phyloP scores from a whole-genome alignment of 2,113 vertebrate genomes.

The Myanophis thanlyinensis region DNA sequence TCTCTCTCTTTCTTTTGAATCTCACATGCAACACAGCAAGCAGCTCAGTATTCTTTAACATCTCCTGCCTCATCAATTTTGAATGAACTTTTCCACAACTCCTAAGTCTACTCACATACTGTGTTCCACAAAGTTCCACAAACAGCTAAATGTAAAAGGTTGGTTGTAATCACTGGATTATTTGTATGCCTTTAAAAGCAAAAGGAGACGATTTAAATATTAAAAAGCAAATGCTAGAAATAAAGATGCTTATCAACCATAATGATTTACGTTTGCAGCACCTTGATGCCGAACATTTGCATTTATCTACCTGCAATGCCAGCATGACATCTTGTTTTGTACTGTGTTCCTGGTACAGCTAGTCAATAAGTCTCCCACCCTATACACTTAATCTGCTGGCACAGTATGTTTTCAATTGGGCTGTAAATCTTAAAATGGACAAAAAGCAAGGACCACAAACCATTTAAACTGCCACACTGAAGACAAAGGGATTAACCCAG shows the following conservation, averaged over 20 bases:
- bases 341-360: not conserved
- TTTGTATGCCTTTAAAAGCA: conserved; percentile 48
- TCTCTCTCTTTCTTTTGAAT: not conserved
- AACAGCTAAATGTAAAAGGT: conserved; percentile 30
- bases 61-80: not conserved
- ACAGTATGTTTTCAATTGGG: conserved; percentile 20
- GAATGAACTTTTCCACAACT: not conserved
- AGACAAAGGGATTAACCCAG: conserved; percentile 25
- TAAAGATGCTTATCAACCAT: conserved; percentile 44
- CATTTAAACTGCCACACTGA: conserved; percentile 1
- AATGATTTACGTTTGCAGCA: not conserved
- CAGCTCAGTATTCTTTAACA: not conserved
- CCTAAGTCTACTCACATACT: not conserved
- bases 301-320: not conserved
- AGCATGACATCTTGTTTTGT: conserved; percentile 20
- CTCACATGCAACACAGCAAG: not conserved
- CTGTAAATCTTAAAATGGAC: conserved; percentile 9
- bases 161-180: conserved; percentile 43
- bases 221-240: conserved; percentile 32
- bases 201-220: conserved; percentile 32
- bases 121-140: conserved; percentile 17
- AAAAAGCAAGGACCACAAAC: conserved; percentile 15
- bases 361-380: conserved; percentile 16
- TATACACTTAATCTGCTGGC: conserved; percentile 29
- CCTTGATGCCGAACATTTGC: not conserved